phyloP scores from a whole-genome alignment of 1,140 invertebrate species.

The Leptoteleia sp. region DNA sequence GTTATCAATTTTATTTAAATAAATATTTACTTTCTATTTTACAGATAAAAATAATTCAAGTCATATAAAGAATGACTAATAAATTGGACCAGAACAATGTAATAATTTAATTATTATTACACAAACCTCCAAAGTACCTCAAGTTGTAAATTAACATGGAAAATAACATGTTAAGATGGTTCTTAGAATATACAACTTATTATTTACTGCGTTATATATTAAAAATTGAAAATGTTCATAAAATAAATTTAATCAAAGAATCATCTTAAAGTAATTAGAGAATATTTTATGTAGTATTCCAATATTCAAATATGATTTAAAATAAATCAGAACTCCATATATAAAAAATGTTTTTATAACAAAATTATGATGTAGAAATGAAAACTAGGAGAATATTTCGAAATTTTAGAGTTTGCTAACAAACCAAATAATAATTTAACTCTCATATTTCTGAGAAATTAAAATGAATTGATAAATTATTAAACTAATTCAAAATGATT shows the following conservation, averaged over 20 bases:
- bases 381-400: no score
- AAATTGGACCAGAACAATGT: slow-evolving; percentile 9
- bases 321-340: background rate
- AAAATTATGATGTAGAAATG: no score
- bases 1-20: background rate
- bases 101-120: slow-evolving; percentile 26
- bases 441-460: no score
- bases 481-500: no score
- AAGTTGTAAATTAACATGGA: background rate
- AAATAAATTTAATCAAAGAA: background rate
- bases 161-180: background rate
- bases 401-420: background rate
- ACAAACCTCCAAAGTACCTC: slow-evolving; percentile 17
- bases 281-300: slow-evolving; percentile 6
- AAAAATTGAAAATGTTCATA: no score
- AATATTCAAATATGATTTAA: slow-evolving; percentile 6
- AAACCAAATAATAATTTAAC: background rate
- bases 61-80: slow-evolving; percentile 79
- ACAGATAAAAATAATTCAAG: slow-evolving; percentile 69
- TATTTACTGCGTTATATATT: no score
- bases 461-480: no score
- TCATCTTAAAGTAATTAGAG: background rate
- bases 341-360: background rate
- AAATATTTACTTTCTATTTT: slow-evolving; percentile 29
- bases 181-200: no score